These are phyloP conservation scores for Otocyon megalotis DNA, from an alignment of 2,113 vertebrate species.

Conservation along the genomic window DNA sequence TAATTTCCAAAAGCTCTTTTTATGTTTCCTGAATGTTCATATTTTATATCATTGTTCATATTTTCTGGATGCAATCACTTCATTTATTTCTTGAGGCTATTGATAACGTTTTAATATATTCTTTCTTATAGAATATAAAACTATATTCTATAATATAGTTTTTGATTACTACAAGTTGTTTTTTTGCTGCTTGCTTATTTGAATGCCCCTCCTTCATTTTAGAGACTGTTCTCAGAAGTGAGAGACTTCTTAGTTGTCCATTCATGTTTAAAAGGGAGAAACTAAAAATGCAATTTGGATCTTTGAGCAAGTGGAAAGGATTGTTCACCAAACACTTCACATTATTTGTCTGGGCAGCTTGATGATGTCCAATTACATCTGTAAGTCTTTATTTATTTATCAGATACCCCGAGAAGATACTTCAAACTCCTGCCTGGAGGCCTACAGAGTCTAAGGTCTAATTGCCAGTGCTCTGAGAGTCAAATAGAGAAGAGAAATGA, in stretches of 20 bases:
- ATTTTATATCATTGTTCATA: not conserved
- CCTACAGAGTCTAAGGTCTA: no score
- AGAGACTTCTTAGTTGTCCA: not conserved
- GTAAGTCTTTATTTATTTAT: not conserved
- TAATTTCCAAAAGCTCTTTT: slow-evolving; percentile 4
- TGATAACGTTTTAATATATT: not conserved
- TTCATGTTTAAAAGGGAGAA: not conserved
- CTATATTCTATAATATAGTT: not conserved
- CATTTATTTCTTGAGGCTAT: not conserved
- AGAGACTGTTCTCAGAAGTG: not conserved
- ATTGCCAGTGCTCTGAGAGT: not conserved
- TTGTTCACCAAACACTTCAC: not conserved
- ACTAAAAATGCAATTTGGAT: not conserved
- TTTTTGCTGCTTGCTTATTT: not conserved
- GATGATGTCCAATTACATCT: not conserved
- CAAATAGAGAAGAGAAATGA: not conserved
- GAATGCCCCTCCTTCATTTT: not conserved
- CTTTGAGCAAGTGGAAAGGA: not conserved
- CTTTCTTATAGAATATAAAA: not conserved
- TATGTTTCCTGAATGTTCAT: not conserved
- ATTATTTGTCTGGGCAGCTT: not conserved
- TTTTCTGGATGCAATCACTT: not conserved
- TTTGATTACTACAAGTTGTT: not conserved
- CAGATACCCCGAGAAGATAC: not conserved
- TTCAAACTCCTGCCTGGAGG: not conserved